Base-by-base conservation (phyloP, 2,888 invertebrate species). In the Cyrtodaria siliqua region DNA sequence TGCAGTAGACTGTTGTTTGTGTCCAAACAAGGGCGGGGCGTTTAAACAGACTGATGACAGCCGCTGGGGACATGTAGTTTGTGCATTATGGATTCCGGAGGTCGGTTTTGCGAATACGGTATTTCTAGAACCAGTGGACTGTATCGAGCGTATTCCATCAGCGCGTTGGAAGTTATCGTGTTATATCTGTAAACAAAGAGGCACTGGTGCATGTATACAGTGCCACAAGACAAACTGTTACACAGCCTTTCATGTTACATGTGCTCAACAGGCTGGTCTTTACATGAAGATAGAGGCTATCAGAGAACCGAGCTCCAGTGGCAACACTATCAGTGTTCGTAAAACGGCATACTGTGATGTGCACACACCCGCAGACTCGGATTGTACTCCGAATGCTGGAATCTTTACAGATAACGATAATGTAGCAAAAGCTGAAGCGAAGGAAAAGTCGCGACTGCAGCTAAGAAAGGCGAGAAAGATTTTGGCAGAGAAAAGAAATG, bases 31-130 rank as follows among this genome's bases (percentile, higher is more conserved):
- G 88, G 98, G 98, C 62, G 99, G 99, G 64, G 99, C 99, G 29
- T 99, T 99, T 92, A 99, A 99, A 93, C 99, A 99, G 94, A 98
- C 99, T 0, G 98, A 98, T 92, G 96, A 97, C 89, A 95, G 96
- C 0, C 96, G 97, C 0, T 99, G 99, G 99, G 99, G 98, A 0
- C 99, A 99, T 92, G 99, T 99, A 1, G 97, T 99, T 0, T 99
- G 99, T 93, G 99, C 99, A 0, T 94, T 99, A 1, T 99, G 99
- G 99, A 98, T 99, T 88, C 99, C 99, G 1, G 99, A 99, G 95
- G 99, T 95, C 0, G 91, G 90, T 55, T 99, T 99, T 93, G 99
- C 99, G 0, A 99, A 99, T 92, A 98, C 98, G 0, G 99, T 95
- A 12, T 99, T 99, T 91, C 94, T 99, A 85, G 99, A 99, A 93